A percentile compares a stretch with the other conserved stretches of the same genome.
Evolutionary conservation across 2,888 invertebrate species (phyloP).

Genomic region (Urechis unicinctus): DNA sequence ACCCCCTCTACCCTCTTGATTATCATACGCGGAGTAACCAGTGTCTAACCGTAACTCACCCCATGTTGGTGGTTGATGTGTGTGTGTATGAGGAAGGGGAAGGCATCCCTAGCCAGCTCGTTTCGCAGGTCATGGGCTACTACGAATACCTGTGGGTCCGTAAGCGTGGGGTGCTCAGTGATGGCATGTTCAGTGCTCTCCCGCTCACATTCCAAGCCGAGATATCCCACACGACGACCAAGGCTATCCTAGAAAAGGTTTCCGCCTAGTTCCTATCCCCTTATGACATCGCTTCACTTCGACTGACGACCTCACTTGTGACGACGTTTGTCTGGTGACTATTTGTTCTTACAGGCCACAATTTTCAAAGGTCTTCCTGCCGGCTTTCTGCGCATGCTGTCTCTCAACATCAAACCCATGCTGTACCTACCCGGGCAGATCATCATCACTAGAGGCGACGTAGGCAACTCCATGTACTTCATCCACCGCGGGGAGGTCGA

Average conservation of each 20-base stretch:
- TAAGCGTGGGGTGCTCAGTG: slow-evolving; percentile 12
- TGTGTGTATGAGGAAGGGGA: too few relatives aligned
- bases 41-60: too few relatives aligned
- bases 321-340: too few relatives aligned
- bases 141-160: slow-evolving; percentile 21
- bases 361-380: slow-evolving; percentile 13
- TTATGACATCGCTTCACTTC: too few relatives aligned
- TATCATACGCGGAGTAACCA: too few relatives aligned
- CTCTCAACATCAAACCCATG: slow-evolving; percentile 13
- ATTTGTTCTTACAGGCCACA: slow-evolving; percentile 13
- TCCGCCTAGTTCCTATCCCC: too few relatives aligned
- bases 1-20: too few relatives aligned
- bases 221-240: slow-evolving; percentile 12
- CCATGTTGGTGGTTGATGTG: too few relatives aligned
- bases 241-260: slow-evolving; percentile 16
- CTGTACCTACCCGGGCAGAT: slow-evolving; percentile 19
- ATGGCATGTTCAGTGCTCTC: slow-evolving; percentile 12
- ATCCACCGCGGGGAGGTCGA: slow-evolving; percentile 21
- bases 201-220: slow-evolving; percentile 18
- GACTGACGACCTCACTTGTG: too few relatives aligned
- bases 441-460: slow-evolving; percentile 16
- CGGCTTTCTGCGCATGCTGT: slow-evolving; percentile 21
- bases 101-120: slow-evolving; percentile 6
- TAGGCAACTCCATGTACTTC: slow-evolving; percentile 18
- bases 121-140: slow-evolving; percentile 11